Evolutionary conservation across 2,888 invertebrate species (phyloP).

Genomic region (Polyploca ridens): DNA sequence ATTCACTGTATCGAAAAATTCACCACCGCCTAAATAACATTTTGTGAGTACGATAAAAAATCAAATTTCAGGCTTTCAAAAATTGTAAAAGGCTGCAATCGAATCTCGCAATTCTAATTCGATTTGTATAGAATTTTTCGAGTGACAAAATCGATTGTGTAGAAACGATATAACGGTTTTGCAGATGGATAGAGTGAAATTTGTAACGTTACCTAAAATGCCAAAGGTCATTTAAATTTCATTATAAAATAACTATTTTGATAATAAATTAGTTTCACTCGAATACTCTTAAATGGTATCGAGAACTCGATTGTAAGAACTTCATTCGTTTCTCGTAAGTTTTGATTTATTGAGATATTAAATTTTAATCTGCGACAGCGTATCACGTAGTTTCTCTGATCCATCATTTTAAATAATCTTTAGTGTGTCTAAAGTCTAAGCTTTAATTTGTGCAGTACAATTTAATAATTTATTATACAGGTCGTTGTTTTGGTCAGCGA

Average conservation of each 20-base stretch:
- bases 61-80: conserved; percentile 33
- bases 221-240: conserved; percentile 36
- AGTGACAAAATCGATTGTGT: conserved; percentile 18
- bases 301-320: not conserved
- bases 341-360: conserved; percentile 9
- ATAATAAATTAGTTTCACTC: conserved; percentile 18
- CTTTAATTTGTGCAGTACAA: not conserved
- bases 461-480: too few species aligned
- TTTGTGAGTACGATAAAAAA: conserved; percentile 29
- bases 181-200: conserved; percentile 9
- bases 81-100: conserved; percentile 27
- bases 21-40: conserved; percentile 36
- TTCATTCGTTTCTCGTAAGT: not conserved
- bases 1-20: conserved; percentile 29
- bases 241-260: conserved; percentile 25
- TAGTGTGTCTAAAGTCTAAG: not conserved
- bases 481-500: too few species aligned
- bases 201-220: conserved; percentile 25
- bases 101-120: conserved; percentile 17
- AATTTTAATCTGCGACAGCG: conserved; percentile 5
- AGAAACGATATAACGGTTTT: conserved; percentile 11
- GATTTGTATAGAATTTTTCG: conserved; percentile 25
- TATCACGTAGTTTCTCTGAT: not conserved
- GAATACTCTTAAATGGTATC: conserved; percentile 7
- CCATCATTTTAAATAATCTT: not conserved